A percentile compares a stretch with the other conserved stretches of the same genome.
Conservation (phyloP, 2,888 invertebrate species). For the Napeogenes sylphis region DNA sequence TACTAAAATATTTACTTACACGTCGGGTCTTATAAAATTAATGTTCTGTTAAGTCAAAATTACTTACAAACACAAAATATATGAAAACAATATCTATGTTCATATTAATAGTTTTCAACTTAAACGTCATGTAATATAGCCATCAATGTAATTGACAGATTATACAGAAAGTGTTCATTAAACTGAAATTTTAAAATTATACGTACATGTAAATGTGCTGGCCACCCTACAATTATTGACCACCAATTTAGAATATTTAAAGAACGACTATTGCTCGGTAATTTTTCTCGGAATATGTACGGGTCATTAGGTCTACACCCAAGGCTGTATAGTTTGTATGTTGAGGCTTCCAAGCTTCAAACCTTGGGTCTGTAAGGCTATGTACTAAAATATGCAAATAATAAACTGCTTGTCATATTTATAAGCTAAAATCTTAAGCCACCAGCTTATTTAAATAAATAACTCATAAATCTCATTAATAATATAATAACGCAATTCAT, state of each 20-base stretch:
- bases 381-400: slow-evolving; percentile 3
- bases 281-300: slow-evolving; percentile 41
- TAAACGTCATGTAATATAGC: no score
- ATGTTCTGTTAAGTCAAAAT: no score
- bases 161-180: no score
- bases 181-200: background rate
- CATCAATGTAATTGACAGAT: no score
- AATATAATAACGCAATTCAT: background rate
- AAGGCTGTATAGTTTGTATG: slow-evolving; percentile 33
- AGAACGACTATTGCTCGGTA: slow-evolving; percentile 40
- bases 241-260: slow-evolving; percentile 37
- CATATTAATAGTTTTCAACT: no score
- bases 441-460: background rate
- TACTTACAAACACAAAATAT: no score
- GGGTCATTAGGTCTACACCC: slow-evolving; percentile 39
- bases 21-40: no score
- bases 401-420: slow-evolving; percentile 1
- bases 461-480: background rate
- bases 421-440: slow-evolving; percentile 1
- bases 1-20: no score
- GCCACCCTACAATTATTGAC: slow-evolving; percentile 17
- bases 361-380: slow-evolving; percentile 32
- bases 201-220: background rate
- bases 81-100: no score
- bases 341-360: slow-evolving; percentile 28